A percentile compares a stretch with the other conserved stretches of the same genome.
Evolutionary conservation across 2,113 vertebrate genomes (phyloP).

Genomic region (Opisthocomus hoazin): DNA sequence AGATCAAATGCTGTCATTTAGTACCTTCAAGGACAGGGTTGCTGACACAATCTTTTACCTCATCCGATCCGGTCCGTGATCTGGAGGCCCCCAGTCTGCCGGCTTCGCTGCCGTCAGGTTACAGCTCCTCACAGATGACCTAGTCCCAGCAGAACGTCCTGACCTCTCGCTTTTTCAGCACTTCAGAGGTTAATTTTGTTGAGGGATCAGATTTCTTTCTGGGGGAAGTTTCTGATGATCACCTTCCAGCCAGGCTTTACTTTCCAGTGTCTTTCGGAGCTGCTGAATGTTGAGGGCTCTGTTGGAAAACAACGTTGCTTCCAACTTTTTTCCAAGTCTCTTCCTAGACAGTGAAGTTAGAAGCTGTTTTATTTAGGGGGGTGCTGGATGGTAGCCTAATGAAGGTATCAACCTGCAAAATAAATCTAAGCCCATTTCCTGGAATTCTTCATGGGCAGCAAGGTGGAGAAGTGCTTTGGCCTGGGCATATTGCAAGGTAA

Average conservation of each 20-base stretch:
- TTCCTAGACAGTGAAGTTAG: background rate
- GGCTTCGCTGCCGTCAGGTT: background rate
- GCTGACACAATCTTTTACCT: constrained; percentile 7
- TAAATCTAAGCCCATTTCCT: constrained; percentile 68
- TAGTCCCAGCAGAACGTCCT: constrained; percentile 32
- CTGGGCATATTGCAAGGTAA: constrained; percentile 71
- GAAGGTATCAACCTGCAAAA: constrained; percentile 72
- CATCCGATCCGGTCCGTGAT: background rate
- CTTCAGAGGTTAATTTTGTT: constrained; percentile 78
- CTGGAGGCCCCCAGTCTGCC: constrained; percentile 30
- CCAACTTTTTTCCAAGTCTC: background rate
- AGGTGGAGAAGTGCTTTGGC: constrained; percentile 71
- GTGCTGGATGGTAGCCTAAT: constrained; percentile 56
- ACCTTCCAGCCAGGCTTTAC: constrained; percentile 52
- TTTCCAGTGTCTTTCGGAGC: constrained; percentile 51
- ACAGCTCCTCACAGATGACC: constrained; percentile 66
- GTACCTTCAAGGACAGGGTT: background rate
- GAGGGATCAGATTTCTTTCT: constrained; percentile 76
- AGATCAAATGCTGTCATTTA: background rate
- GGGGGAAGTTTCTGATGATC: constrained; percentile 69
- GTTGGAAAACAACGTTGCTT: constrained; percentile 6
- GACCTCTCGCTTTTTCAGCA: constrained; percentile 65
- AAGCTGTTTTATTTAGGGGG: constrained; percentile 16
- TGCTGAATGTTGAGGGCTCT: constrained; percentile 41
- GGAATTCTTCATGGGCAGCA: constrained; percentile 59